These are phyloP conservation scores for Sphenodon punctatus DNA, from an alignment of 2,797 vertebrate species.

Conservation along the genomic window DNA sequence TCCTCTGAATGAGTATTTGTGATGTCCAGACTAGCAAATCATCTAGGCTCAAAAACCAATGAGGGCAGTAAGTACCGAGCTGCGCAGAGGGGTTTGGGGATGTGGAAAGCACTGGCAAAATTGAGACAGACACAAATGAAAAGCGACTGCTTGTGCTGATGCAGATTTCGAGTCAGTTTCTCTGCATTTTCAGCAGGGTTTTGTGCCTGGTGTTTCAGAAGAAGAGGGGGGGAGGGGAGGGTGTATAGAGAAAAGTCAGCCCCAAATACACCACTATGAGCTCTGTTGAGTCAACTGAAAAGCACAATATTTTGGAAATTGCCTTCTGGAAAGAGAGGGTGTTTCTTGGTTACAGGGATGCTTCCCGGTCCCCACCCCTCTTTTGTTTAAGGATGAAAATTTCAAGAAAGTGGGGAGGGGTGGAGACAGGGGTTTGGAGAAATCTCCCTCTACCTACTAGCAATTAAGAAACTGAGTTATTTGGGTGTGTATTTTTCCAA, in stretches of 20 bases:
- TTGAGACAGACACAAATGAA: too few species aligned
- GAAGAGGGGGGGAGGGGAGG: neutral
- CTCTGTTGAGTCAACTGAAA: neutral
- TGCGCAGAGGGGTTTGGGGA: neutral
- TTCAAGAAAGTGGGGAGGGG: slow-evolving; percentile 13
- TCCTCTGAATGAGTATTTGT: too few species aligned
- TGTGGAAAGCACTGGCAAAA: too few species aligned
- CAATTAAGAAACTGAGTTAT: neutral
- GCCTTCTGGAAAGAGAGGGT: neutral
- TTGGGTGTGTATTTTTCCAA: neutral
- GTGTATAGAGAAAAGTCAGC: neutral
- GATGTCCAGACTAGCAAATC: too few species aligned
- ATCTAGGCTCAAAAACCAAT: too few species aligned
- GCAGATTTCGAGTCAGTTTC: neutral
- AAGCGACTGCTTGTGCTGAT: too few species aligned
- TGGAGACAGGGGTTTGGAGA: neutral
- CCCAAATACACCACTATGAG: too few species aligned
- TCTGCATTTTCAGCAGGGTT: neutral
- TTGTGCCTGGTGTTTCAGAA: neutral
- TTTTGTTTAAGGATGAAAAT: slow-evolving; percentile 61
- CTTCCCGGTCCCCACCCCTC: neutral
- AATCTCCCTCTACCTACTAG: neutral
- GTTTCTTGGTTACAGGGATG: neutral
- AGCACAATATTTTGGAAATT: neutral
- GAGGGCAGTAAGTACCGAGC: too few species aligned